Conservation (phyloP, 2,888 invertebrate species). For the Aethes cnicana region DNA sequence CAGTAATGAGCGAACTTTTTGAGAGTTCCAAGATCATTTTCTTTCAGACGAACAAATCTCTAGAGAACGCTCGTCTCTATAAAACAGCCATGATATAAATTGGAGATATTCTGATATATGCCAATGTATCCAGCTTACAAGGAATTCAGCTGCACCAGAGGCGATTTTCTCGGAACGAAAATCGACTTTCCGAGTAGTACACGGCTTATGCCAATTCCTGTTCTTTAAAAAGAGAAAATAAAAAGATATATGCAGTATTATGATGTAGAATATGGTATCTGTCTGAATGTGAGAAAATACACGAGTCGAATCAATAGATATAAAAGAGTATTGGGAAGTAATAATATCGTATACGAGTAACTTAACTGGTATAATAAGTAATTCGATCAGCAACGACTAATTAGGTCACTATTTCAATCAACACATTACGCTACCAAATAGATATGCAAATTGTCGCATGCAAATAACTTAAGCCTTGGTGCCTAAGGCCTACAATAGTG, state of each 20-base stretch:
- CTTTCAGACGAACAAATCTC: slow-evolving; percentile 10
- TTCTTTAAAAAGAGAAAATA: slow-evolving; percentile 39
- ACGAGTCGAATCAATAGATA: too few species aligned
- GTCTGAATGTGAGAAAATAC: slow-evolving; percentile 11
- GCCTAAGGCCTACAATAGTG: slow-evolving; percentile 19
- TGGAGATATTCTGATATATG: slow-evolving; percentile 31
- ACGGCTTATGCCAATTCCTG: slow-evolving; percentile 41
- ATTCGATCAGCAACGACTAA: too few species aligned
- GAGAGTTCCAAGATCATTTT: not conserved
- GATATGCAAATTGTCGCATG: slow-evolving; percentile 22
- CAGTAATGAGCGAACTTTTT: slow-evolving; percentile 4
- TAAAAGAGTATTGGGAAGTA: too few species aligned
- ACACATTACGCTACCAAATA: slow-evolving; percentile 5
- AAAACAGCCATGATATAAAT: slow-evolving; percentile 32
- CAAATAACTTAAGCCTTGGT: slow-evolving; percentile 17
- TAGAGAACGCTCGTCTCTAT: slow-evolving; percentile 23
- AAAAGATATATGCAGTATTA: slow-evolving; percentile 30
- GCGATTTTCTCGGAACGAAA: slow-evolving; percentile 40
- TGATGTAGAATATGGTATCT: slow-evolving; percentile 18
- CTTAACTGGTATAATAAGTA: too few species aligned
- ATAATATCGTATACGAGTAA: too few species aligned
- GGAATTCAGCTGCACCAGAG: slow-evolving; percentile 38
- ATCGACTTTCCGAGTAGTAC: slow-evolving; percentile 41
- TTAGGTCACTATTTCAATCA: slow-evolving; percentile 22
- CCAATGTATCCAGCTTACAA: slow-evolving; percentile 39